Evolutionary conservation across 2,113 vertebrate genomes (phyloP), one percentile per base, ranked within the genome.

Genomic region (Maylandia zebra): DNA sequence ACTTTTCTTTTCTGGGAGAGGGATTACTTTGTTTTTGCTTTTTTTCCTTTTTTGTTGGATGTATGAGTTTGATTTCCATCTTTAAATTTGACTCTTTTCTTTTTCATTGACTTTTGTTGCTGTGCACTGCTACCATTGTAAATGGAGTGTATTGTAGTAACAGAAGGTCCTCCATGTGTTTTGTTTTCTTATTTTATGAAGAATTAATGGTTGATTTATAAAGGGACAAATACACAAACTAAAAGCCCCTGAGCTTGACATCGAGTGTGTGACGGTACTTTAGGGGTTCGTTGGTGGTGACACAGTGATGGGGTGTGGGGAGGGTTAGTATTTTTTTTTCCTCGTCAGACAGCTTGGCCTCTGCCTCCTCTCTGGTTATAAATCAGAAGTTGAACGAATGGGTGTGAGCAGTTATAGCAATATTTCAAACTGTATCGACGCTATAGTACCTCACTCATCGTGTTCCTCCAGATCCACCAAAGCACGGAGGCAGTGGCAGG

Each of bases 121-220:
- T 91, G 94, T 95, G 88, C 95, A 96, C 96, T 94, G 93, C 92
- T 95, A 90, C 92, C 83, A 89, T 91, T 94, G 90, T 93, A 8
- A 96, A 96, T 93, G 92, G 92, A 89, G 91, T 93, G 93, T 90
- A 90, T 90, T 52, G 83, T 90, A 86, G 84, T 92, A 88, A 91
- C 91, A 88, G 85, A 90, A 87, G 88, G 90, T 94, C 83, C 90
- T 93, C 86, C 78, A 69, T 82, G 86, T 90, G 88, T 30, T 76
- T 50, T 12, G 3, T 11, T 76, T 74, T 13, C 56, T 69, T 22
- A 41, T 50, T 45, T 79, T 50, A 94, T 92, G 83, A 91, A 94
- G 87, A 92, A 92, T 90, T 90, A 81, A 90, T 78, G 53, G 84
- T 93, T 87, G 82, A 89, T 92, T 89, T 66, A 85, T 83, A 90